Evolutionary conservation across 2,888 invertebrate species (phyloP).

Genomic region (Hipparchia sbordonii): DNA sequence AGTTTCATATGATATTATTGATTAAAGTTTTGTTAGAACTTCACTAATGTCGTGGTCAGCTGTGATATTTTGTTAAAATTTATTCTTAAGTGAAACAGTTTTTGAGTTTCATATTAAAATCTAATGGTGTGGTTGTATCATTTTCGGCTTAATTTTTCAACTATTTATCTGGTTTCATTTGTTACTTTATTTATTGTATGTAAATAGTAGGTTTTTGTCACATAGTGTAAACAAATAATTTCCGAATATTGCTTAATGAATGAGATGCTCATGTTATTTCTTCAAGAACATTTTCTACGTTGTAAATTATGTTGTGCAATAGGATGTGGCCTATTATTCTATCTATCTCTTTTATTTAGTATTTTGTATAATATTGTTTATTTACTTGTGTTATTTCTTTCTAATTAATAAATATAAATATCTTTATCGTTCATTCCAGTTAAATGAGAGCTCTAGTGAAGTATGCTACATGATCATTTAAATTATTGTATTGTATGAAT

Average conservation of each 20-base stretch:
- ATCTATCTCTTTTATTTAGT: slow-evolving; percentile 51
- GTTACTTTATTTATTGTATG: slow-evolving; percentile 80
- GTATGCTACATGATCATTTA: slow-evolving; percentile 80
- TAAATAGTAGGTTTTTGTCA: slow-evolving; percentile 65
- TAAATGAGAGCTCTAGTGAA: slow-evolving; percentile 78
- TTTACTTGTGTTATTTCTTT: slow-evolving; percentile 80
- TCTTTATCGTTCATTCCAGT: slow-evolving; percentile 82
- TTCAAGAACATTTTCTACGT: slow-evolving; percentile 47
- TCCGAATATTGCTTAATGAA: slow-evolving; percentile 57
- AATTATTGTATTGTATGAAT: slow-evolving; percentile 82
- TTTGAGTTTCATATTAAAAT: slow-evolving; percentile 59
- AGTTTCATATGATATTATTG: slow-evolving; percentile 44
- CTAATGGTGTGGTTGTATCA: slow-evolving; percentile 54
- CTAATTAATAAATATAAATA: slow-evolving; percentile 74
- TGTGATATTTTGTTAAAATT: slow-evolving; percentile 83
- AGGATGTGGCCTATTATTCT: slow-evolving; percentile 69
- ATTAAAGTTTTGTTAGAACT: slow-evolving; percentile 64
- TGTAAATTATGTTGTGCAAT: slow-evolving; percentile 71
- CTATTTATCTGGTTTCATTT: slow-evolving; percentile 63
- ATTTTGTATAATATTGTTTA: slow-evolving; percentile 70
- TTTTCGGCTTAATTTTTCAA: slow-evolving; percentile 44
- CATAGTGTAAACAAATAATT: slow-evolving; percentile 61
- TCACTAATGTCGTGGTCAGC: slow-evolving; percentile 78
- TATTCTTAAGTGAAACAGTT: slow-evolving; percentile 72
- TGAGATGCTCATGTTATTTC: slow-evolving; percentile 48